A percentile compares a stretch with the other conserved stretches of the same genome.
Conservation (phyloP, 1,140 invertebrate genomes). For the Tetragonula clypearis region DNA sequence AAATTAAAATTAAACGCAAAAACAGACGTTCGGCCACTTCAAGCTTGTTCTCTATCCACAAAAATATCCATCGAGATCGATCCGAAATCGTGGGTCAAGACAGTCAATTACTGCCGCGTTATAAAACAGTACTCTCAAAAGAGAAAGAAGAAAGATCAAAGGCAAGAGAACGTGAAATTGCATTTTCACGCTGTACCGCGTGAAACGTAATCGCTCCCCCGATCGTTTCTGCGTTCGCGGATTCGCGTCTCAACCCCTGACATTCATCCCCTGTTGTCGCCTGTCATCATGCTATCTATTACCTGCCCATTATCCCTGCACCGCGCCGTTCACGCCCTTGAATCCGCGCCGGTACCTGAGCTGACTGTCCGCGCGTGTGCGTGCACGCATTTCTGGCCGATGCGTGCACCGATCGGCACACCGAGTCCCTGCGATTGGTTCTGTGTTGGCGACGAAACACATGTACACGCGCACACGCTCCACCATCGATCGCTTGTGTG, state of each 20-base stretch:
- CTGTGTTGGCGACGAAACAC: background rate
- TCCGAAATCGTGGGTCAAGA: no score
- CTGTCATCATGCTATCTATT: constrained; percentile 76
- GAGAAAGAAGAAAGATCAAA: background rate
- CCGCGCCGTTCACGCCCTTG: constrained; percentile 63
- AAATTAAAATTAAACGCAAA: background rate
- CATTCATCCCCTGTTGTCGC: constrained; percentile 53
- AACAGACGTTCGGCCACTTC: background rate
- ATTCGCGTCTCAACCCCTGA: constrained; percentile 40
- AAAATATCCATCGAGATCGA: background rate
- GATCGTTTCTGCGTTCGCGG: constrained; percentile 45
- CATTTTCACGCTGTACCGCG: constrained; percentile 7
- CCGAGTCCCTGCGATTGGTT: constrained; percentile 5
- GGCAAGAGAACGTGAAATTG: constrained; percentile 1
- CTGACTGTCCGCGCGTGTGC: constrained; percentile 20
- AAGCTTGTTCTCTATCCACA: background rate
- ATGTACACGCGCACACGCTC: background rate
- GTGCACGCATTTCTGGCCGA: constrained; percentile 3
- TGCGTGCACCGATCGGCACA: constrained; percentile 19
- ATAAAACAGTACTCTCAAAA: background rate
- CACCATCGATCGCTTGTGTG: background rate
- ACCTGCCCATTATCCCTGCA: constrained; percentile 74
- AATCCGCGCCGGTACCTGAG: constrained; percentile 55
- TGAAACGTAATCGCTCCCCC: background rate
- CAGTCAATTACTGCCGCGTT: background rate